Percentiles rank a stretch among this genome's conserved stretches.
Evolutionary conservation across 2,888 invertebrate species (phyloP).

Genomic region (Priocnemis perturbator): DNA sequence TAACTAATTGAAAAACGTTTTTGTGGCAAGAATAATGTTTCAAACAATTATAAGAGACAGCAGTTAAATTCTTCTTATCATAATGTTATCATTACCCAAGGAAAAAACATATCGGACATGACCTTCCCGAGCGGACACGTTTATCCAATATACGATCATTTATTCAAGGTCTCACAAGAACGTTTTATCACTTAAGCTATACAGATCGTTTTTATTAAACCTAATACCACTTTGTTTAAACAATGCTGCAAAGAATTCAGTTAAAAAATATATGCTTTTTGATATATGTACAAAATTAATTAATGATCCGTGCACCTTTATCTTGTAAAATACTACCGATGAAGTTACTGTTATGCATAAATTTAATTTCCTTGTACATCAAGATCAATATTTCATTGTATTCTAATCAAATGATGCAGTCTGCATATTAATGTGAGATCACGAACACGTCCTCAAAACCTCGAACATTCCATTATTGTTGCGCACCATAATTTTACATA

Average conservation of each 20-base stretch:
- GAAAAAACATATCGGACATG: constrained; percentile 16
- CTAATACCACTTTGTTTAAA: constrained; percentile 46
- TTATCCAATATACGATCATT: constrained; percentile 49
- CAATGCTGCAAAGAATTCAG: constrained; percentile 53
- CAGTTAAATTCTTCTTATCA: too few species aligned
- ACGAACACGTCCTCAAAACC: constrained; percentile 1
- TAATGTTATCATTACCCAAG: too few species aligned
- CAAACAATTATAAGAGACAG: too few species aligned
- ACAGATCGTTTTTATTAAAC: constrained; percentile 53
- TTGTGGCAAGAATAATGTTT: too few species aligned
- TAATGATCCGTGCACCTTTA: constrained; percentile 36
- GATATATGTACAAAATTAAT: constrained; percentile 60
- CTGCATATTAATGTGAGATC: constrained; percentile 41
- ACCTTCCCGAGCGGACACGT: constrained; percentile 38
- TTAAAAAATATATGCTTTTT: constrained; percentile 62
- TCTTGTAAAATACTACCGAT: constrained; percentile 37
- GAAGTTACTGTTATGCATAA: constrained; percentile 33
- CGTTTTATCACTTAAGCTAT: constrained; percentile 47
- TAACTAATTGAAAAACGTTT: too few species aligned
- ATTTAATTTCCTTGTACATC: constrained; percentile 18
- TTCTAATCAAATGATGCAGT: constrained; percentile 13
- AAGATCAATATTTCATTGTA: constrained; percentile 31
- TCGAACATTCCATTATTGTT: not conserved
- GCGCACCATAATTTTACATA: too few species aligned
- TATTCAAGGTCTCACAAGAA: constrained; percentile 42